Evolutionary conservation across 1,140 invertebrate species (phyloP), one percentile per base, ranked within the genome.

Genomic region (Aphaenogaster rudis): DNA sequence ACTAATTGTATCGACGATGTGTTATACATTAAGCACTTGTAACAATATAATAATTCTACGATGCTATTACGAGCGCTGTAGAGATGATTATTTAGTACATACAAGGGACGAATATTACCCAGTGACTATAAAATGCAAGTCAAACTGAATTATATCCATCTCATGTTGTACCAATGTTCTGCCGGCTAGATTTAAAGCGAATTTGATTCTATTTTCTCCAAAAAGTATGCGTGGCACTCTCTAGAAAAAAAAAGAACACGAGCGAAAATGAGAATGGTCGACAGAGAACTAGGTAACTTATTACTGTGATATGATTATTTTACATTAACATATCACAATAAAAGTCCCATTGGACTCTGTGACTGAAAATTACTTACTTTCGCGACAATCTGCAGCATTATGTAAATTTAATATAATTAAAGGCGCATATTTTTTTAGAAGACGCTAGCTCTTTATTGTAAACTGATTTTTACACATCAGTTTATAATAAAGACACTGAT

Each of bases 51-150:
- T 33, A 11, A 45, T 7, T 45, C 36, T 69, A 66, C 0, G n/a
- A 77, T 28, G 28, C 15, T 80, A 52, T 52, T 64, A 64, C 11
- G 13, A 66, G 13, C n/a, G 17, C 67, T 82, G 6, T 13, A 57
- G 28, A 61, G 92, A 71, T 91, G 87, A 69, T 52, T 36, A 57
- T 85, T 94, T 89, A 92, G 88, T 92, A 95, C 91, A 93, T 93
- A 79, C 84, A 95, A 95, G 94, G 94, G 96, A 96, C 96, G 96
- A 96, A 96, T 96, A 95, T 95, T 95, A 96, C 96, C 96, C 96
- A 96, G 96, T 96, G 96, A 96, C 96, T 80, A 77, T 86, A 45
- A 15, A 81, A 79, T 86, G 85, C 84, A 42, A 96, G 96, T 93
- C 95, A 95, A 74, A 94, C 96, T 94, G 95, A 93, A 93, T 94